Evolutionary conservation across 2,797 vertebrate genomes (phyloP), one percentile per base, ranked within the genome.

Genomic region (Odontamblyopus lacepedii): DNA sequence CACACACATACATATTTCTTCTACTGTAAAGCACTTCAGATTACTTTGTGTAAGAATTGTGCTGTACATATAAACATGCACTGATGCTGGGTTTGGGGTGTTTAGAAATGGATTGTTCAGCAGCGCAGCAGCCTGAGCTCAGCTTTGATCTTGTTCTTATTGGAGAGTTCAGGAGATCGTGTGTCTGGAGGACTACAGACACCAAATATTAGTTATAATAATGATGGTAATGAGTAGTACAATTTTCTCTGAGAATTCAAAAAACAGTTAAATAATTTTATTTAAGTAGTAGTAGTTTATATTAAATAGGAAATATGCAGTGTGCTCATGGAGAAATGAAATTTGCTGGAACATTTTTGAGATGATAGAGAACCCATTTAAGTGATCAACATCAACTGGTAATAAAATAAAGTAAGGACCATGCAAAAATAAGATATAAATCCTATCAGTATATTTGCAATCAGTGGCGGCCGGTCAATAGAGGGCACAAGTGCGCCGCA

Each of bases 91-190:
- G 27, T 13, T 26, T 18, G 26, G 6, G 15, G 3, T 16, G 15
- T 50, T 27, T 76, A 63, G 62, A 70, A 76, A 71, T 71, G 60
- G 44, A 30, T 83, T 59, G 70, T 79, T 65, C 65, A 57, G 76
- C 64, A 72, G 70, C 50, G 18, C 53, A 55, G 7, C 19, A 23
- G 64, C 57, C 41, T 65, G 72, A 66, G 56, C 12, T 48, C 16
- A 41, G 27, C 18, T 35, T 35, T 32, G 2, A 32, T 32, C 19
- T 38, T 2, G n/a, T 26, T 56, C 30, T 19, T 63, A 63, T 63
- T 63, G 3, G 6, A 18, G 29, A 38, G 61, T 19, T 63, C 29
- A 15, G 61, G 32, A 63, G 32, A 30, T 63, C 32, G 9, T 7
- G 18, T n/a, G 61, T 35, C 60, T 62, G 32, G 29, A 62, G 30